These are phyloP conservation scores for Popillia japonica DNA, from an alignment of 1,140 invertebrate species.

Conservation along the genomic window DNA sequence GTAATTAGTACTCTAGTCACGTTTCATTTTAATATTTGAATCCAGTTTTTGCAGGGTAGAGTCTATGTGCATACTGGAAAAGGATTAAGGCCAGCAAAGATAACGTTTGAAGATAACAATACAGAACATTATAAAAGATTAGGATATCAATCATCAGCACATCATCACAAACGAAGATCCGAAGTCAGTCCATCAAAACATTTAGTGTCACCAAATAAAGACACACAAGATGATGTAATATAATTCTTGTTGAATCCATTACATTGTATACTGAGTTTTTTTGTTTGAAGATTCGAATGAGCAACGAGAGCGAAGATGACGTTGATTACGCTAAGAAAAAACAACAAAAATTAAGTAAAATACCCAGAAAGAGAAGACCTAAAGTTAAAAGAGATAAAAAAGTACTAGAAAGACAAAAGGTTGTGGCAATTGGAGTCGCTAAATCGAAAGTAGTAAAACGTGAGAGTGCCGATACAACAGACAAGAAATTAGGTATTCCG, in stretches of 20 bases:
- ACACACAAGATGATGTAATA: slow-evolving; percentile 53
- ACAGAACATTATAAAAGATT: slow-evolving; percentile 52
- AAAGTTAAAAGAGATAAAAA: slow-evolving; percentile 41
- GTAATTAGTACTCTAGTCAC: too few relatives aligned
- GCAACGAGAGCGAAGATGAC: slow-evolving; percentile 55
- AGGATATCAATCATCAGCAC: slow-evolving; percentile 42
- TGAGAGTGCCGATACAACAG: background rate
- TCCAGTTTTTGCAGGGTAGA: slow-evolving; percentile 77
- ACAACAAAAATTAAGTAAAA: slow-evolving; percentile 43
- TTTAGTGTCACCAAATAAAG: slow-evolving; percentile 50
- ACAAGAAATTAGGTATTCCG: background rate
- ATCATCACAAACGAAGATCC: slow-evolving; percentile 49
- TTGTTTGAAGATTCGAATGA: slow-evolving; percentile 36
- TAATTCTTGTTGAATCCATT: background rate
- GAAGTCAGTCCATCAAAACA: slow-evolving; percentile 53
- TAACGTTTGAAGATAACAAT: slow-evolving; percentile 63
- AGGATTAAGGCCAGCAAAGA: slow-evolving; percentile 71
- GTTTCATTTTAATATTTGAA: slow-evolving; percentile 31
- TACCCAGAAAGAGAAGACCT: slow-evolving; percentile 41
- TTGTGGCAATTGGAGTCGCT: background rate
- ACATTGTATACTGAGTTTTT: slow-evolving; percentile 4
- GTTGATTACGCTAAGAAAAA: slow-evolving; percentile 47
- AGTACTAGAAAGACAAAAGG: background rate
- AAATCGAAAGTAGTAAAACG: background rate
- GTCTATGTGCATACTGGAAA: slow-evolving; percentile 77